A percentile compares a stretch with the other conserved stretches of the same genome.
Evolutionary conservation across 2,797 vertebrate species (phyloP).

Genomic region (Phrynocephalus forsythii): DNA sequence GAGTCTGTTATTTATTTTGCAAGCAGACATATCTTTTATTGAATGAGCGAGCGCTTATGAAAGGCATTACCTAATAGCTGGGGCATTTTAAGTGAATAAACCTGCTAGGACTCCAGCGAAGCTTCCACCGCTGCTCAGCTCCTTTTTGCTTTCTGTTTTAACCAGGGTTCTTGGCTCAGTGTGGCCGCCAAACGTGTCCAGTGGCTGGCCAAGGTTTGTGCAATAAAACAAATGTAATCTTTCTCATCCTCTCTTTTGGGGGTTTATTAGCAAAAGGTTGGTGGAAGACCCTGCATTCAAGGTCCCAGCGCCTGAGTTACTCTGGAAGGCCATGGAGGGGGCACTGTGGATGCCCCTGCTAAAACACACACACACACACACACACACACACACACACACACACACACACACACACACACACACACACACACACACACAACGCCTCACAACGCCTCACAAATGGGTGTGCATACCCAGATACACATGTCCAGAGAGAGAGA

Average conservation of each 20-base stretch:
- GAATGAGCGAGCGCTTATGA: background rate
- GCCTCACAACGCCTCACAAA: no score
- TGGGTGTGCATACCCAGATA: no score
- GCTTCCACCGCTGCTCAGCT: background rate
- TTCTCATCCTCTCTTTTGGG: background rate
- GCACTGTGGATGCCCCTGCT: no score
- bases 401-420: no score
- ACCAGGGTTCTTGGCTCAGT: background rate
- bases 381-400: no score
- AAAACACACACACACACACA: no score
- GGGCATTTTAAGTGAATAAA: background rate
- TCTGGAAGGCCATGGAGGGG: no score
- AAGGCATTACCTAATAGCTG: background rate
- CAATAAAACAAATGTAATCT: conserved; percentile 1
- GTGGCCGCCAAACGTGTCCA: background rate
- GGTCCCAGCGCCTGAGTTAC: conserved; percentile 25
- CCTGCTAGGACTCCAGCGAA: background rate
- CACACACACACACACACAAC: no score
- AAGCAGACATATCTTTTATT: conserved; percentile 19
- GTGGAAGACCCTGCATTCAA: background rate
- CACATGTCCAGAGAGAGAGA: no score
- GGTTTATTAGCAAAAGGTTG: background rate
- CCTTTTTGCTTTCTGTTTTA: conserved; percentile 35
- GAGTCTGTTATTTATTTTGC: conserved; percentile 1
- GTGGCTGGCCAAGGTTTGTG: conserved; percentile 4